These are phyloP conservation scores for Ecdyonurus torrentis DNA, from an alignment of 2,888 invertebrate species.

Conservation along the genomic window DNA sequence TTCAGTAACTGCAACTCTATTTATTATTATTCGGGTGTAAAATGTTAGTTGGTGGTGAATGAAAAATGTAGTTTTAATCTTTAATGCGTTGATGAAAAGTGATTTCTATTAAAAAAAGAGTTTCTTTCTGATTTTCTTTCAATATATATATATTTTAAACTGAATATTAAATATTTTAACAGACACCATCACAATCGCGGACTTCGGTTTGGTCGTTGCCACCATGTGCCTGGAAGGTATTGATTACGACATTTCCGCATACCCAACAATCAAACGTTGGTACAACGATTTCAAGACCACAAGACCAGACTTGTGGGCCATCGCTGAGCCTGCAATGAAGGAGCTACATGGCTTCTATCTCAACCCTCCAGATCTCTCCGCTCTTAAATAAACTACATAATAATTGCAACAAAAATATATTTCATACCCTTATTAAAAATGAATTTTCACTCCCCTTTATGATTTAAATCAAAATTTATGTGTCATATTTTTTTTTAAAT, in stretches of 20 bases:
- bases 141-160: too few species aligned
- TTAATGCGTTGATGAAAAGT: background rate
- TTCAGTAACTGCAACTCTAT: too few species aligned
- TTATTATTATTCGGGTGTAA: too few species aligned
- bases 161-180: too few species aligned
- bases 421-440: too few species aligned
- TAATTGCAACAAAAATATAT: too few species aligned
- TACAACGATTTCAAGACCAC: conserved; percentile 49
- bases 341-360: conserved; percentile 47
- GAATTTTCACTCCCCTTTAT: too few species aligned
- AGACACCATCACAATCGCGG: conserved; percentile 56
- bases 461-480: too few species aligned
- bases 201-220: conserved; percentile 51
- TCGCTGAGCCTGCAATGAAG: conserved; percentile 48
- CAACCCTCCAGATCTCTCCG: conserved; percentile 52
- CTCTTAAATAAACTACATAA: background rate
- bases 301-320: conserved; percentile 50
- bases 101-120: too few species aligned
- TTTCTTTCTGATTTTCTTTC: too few species aligned
- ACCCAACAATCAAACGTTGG: conserved; percentile 43
- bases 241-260: conserved; percentile 42
- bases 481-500: too few species aligned
- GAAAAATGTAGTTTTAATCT: conserved; percentile 1
- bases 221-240: conserved; percentile 59
- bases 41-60: too few species aligned